Base-by-base conservation (phyloP, 2,888 invertebrate genomes). In the Papilio protenor region DNA sequence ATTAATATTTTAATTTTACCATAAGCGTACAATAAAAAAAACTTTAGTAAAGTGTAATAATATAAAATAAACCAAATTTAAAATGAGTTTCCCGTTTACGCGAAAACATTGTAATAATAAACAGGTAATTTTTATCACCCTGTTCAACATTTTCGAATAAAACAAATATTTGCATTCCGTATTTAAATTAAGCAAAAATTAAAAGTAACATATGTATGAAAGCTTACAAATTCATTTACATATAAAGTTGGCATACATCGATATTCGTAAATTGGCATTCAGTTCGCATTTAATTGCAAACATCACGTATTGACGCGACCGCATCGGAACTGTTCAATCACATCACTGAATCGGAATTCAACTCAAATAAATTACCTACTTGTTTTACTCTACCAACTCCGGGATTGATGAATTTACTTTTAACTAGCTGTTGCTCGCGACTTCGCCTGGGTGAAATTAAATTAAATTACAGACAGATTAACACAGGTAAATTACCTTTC, bases 221-320 rank as follows among this genome's bases (percentile, higher is more conserved):
- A 66, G 66, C 2, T 40, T n/a, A 16, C 61, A 61, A 59, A 61
- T 61, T 61, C 61, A 45, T 69, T 69, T 69, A 27, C 27, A 61
- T 61, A 27, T 61, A 27, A 61, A 72, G 33, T 45, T 33, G 64
- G n/a, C 14, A 61, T 47, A 64, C 4, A 21, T 21, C 8, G 14
- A n/a, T 64, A 33, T 47, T 66, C 18, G 66, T 40, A 45, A 27
- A 47, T 64, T 49, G 49, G 33, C 27, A 49, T 64, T 47, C 23
- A 27, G 64, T 75, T 66, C 27, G n/a, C 61, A 74, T 74, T 49
- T 75, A 75, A 75, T 66, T 45, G 52, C 66, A 66, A 66, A 75
- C 75, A 66, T 33, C 75, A 66, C 27, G 23, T 75, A 75, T 75
- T 75, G 75, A 66, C 75, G 27, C 64, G 45, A 74, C 61, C 49